Evolutionary conservation across 2,113 vertebrate genomes (phyloP).

Genomic region (Gadus macrocephalus): DNA sequence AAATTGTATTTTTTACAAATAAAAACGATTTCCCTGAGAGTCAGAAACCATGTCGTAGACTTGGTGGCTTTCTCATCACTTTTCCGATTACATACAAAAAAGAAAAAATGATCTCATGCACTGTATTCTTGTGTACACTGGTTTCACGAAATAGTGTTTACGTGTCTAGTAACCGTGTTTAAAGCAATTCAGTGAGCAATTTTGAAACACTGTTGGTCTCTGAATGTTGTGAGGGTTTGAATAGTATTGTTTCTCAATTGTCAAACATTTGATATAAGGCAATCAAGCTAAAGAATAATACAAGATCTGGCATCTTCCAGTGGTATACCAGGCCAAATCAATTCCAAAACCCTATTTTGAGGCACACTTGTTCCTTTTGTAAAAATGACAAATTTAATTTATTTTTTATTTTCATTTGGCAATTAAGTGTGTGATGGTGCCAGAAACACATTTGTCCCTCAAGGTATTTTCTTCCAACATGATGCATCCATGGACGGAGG

Average conservation of each 20-base stretch:
- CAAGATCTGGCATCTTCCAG: too few species aligned
- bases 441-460: constrained; percentile 2
- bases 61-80: background rate
- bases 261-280: constrained; percentile 21
- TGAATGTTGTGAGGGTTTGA: background rate
- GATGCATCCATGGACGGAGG: constrained; percentile 10
- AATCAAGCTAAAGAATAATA: constrained; percentile 14
- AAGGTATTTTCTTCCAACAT: constrained; percentile 9
- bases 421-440: constrained; percentile 1
- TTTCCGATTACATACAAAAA: too few species aligned
- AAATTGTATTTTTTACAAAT: constrained; percentile 11
- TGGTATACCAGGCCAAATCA: constrained; percentile 24
- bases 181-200: too few species aligned
- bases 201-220: too few species aligned
- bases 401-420: background rate
- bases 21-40: constrained; percentile 8
- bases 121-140: too few species aligned
- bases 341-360: constrained; percentile 34
- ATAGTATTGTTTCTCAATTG: constrained; percentile 10
- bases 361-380: constrained; percentile 18
- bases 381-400: constrained; percentile 19
- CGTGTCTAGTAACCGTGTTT: too few species aligned
- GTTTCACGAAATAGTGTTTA: too few species aligned
- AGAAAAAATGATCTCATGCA: too few species aligned
- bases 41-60: background rate